Percentiles rank a stretch among this genome's conserved stretches.
Conservation (phyloP, 2,888 invertebrate species). For the Hemicrepidius hirtus region DNA sequence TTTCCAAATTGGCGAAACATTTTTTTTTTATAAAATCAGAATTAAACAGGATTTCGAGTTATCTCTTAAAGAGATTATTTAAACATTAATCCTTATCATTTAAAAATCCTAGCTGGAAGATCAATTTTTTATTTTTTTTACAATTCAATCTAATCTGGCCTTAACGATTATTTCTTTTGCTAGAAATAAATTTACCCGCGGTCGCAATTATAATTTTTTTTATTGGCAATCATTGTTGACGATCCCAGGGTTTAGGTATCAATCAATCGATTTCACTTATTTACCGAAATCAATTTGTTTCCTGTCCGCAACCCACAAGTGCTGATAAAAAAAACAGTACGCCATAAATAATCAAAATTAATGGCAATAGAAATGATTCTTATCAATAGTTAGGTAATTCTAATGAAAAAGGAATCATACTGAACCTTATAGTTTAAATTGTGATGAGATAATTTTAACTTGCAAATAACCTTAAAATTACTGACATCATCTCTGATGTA, state of each 20-base stretch:
- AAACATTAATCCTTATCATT: too few species aligned
- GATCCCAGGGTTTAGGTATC: too few species aligned
- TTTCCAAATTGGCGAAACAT: neutral
- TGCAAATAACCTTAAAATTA: conserved; percentile 12
- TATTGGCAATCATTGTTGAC: too few species aligned
- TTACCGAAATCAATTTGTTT: conserved; percentile 5
- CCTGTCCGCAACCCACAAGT: conserved; percentile 13
- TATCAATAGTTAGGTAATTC: conserved; percentile 21
- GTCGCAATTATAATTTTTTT: too few species aligned
- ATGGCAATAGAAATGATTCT: conserved; percentile 11
- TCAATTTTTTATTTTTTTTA: too few species aligned
- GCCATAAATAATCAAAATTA: conserved; percentile 23
- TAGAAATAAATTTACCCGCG: too few species aligned
- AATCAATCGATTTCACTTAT: neutral
- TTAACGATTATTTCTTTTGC: too few species aligned
- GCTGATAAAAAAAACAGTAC: conserved; percentile 8
- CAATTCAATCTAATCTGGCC: too few species aligned
- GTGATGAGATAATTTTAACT: conserved; percentile 12
- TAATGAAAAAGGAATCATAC: conserved; percentile 13
- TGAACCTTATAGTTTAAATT: neutral
- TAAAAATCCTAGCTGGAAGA: too few species aligned
- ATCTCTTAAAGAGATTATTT: too few species aligned
- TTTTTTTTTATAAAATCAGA: neutral
- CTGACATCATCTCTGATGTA: conserved; percentile 41
- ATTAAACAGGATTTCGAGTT: too few species aligned